Evolutionary conservation across 2,797 vertebrate genomes (phyloP).

Genomic region (Etheostoma perlongum): DNA sequence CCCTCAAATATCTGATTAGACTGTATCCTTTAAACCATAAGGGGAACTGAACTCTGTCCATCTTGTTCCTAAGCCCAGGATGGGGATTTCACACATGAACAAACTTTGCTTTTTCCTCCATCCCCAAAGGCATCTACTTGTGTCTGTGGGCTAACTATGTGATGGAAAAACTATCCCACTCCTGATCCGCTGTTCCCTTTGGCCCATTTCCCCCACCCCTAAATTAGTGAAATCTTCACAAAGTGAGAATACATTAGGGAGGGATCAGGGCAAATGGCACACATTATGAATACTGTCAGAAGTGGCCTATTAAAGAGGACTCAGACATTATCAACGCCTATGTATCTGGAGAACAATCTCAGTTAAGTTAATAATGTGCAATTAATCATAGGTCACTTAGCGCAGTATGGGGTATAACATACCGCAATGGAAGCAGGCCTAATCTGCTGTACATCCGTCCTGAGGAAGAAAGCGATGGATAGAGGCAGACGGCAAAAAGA

Average conservation of each 20-base stretch:
- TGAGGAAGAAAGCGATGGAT: constrained; percentile 54
- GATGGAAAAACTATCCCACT: constrained; percentile 52
- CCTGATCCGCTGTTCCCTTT: constrained; percentile 41
- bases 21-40: constrained; percentile 14
- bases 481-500: constrained; percentile 43
- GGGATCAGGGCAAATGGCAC: constrained; percentile 79
- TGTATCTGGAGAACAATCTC: constrained; percentile 81
- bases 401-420: constrained; percentile 60
- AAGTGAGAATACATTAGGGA: constrained; percentile 78
- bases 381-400: constrained; percentile 86
- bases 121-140: constrained; percentile 42
- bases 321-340: constrained; percentile 79
- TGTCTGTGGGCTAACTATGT: constrained; percentile 61
- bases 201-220: constrained; percentile 59
- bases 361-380: constrained; percentile 82
- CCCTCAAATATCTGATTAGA: constrained; percentile 5
- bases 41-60: constrained; percentile 31
- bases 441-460: constrained; percentile 69
- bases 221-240: constrained; percentile 75
- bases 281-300: constrained; percentile 83
- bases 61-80: constrained; percentile 30
- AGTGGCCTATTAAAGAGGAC: constrained; percentile 83
- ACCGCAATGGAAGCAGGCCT: constrained; percentile 54
- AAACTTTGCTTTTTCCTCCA: constrained; percentile 57
- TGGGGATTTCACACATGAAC: constrained; percentile 67